These are phyloP conservation scores for Salvelinus namaycush DNA, from an alignment of 2,113 vertebrate genomes.

Conservation along the genomic window DNA sequence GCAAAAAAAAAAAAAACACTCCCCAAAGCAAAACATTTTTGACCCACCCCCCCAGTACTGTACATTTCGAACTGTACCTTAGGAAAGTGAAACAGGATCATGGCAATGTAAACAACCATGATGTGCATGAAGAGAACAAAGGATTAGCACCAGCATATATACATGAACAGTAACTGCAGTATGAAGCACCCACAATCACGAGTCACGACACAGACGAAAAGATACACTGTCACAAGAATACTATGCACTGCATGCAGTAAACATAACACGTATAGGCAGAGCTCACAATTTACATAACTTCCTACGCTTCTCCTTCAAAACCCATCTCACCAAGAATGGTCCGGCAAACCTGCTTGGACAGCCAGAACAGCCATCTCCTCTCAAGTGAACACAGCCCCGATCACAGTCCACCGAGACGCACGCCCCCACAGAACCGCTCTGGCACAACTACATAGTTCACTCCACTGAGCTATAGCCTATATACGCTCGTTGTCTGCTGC, in stretches of 20 bases:
- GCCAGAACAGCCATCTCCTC: background rate
- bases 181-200: constrained; percentile 6
- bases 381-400: background rate
- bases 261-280: constrained; percentile 35
- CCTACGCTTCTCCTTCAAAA: background rate
- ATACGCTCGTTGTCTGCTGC: background rate
- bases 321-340: constrained; percentile 63
- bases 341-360: constrained; percentile 42
- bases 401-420: constrained; percentile 34
- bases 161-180: constrained; percentile 15
- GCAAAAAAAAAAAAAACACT: too few species aligned
- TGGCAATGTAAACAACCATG: background rate
- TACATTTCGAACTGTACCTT: too few species aligned
- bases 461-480: background rate
- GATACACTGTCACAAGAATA: constrained; percentile 22
- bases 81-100: background rate
- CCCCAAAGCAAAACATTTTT: too few species aligned
- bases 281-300: background rate
- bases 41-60: background rate
- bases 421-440: constrained; percentile 42
- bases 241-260: constrained; percentile 62
- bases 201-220: background rate
- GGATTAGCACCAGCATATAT: constrained; percentile 21
- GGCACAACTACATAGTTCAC: background rate
- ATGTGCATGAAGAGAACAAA: constrained; percentile 30